These are phyloP conservation scores for Melipona beecheii DNA, from an alignment of 2,888 invertebrate species.

Conservation along the genomic window DNA sequence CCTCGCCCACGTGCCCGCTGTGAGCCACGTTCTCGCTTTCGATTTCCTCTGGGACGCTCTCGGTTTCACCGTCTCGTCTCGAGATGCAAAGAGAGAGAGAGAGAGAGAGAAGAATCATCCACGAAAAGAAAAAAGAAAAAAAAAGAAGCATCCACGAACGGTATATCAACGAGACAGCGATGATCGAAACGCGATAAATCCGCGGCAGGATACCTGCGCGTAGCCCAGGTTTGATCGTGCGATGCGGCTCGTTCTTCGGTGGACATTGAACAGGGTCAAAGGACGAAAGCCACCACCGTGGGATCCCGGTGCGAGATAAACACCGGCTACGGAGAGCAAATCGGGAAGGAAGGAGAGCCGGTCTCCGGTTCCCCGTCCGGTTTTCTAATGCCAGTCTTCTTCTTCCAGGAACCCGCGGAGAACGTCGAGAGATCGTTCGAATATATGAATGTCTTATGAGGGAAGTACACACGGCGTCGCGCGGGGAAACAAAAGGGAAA, in stretches of 20 bases:
- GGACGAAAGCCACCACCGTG: conserved; percentile 79
- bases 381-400: conserved; percentile 73
- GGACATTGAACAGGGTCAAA: conserved; percentile 75
- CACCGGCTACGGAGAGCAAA: conserved; percentile 64
- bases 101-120: not conserved
- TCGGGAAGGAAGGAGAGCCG: conserved; percentile 59
- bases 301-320: conserved; percentile 76
- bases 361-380: conserved; percentile 70
- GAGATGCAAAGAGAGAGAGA: not conserved
- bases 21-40: conserved; percentile 43
- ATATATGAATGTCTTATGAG: conserved; percentile 78
- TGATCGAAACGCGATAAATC: conserved; percentile 70
- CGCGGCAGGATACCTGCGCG: conserved; percentile 42
- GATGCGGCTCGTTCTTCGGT: conserved; percentile 53
- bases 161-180: conserved; percentile 59
- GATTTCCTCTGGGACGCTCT: conserved; percentile 51
- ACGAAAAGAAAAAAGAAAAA: not conserved
- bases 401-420: conserved; percentile 71
- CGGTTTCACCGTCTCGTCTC: conserved; percentile 42
- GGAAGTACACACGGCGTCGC: conserved; percentile 52
- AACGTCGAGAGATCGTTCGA: conserved; percentile 72
- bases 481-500: conserved; percentile 55
- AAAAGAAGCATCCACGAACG: conserved; percentile 2
- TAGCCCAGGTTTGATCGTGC: conserved; percentile 64
- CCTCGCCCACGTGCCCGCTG: conserved; percentile 28